Evolutionary conservation across 2,888 invertebrate species (phyloP).

Genomic region (Zaprionus lineosus): DNA sequence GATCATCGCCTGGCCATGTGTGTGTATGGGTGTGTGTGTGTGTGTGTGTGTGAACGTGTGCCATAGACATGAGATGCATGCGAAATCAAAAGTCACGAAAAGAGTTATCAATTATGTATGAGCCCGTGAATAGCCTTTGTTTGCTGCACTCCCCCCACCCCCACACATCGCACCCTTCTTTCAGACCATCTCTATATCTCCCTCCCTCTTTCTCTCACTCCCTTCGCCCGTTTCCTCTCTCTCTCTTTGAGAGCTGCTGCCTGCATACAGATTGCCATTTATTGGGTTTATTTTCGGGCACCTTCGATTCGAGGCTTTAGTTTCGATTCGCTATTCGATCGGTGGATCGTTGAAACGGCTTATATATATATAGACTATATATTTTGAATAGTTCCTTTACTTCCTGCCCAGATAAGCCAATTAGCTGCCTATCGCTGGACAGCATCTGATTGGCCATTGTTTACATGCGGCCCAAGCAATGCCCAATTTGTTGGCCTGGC

Average conservation of each 20-base stretch:
- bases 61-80: slow-evolving; percentile 62
- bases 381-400: too few species aligned
- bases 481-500: slow-evolving; percentile 65
- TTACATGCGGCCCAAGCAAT: slow-evolving; percentile 33
- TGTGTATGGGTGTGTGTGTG: too few species aligned
- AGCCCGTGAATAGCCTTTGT: slow-evolving; percentile 32
- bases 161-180: too few species aligned
- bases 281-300: neutral
- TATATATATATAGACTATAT: slow-evolving; percentile 1
- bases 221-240: neutral
- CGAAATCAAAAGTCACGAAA: slow-evolving; percentile 35
- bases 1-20: too few species aligned
- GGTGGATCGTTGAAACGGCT: too few species aligned
- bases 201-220: too few species aligned
- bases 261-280: slow-evolving; percentile 40
- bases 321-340: too few species aligned
- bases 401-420: too few species aligned
- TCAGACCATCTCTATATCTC: too few species aligned
- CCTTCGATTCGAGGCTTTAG: too few species aligned
- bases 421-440: slow-evolving; percentile 29
- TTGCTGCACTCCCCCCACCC: too few species aligned
- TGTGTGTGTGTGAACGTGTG: slow-evolving; percentile 70
- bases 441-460: slow-evolving; percentile 41
- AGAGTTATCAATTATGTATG: slow-evolving; percentile 36
- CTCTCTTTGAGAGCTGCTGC: neutral